Conservation (phyloP, 1,140 invertebrate species). For the Proctacanthus coquilletti region DNA sequence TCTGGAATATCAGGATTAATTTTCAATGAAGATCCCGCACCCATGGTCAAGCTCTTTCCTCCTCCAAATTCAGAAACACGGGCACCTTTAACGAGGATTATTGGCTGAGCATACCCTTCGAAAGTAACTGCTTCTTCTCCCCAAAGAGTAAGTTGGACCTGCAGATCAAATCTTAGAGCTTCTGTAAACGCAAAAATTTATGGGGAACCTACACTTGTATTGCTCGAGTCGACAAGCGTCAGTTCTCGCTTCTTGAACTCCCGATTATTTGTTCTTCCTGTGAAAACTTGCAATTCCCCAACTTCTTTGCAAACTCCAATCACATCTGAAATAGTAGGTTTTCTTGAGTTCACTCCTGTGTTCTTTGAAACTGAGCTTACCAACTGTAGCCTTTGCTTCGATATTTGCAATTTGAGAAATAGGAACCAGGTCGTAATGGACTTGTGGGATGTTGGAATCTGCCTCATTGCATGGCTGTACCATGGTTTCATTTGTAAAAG, state of each 20-base stretch:
- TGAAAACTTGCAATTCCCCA: conserved; percentile 55
- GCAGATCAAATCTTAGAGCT: conserved; percentile 3
- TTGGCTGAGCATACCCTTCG: conserved; percentile 53
- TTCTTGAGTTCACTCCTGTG: background rate
- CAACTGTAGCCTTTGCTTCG: conserved; percentile 49
- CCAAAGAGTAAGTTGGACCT: conserved; percentile 60
- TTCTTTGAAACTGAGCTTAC: conserved; percentile 29
- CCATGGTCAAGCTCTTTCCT: conserved; percentile 39
- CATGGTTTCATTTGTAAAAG: conserved; percentile 65
- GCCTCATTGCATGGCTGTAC: conserved; percentile 54
- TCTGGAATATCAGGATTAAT: conserved; percentile 82
- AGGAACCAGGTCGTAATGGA: conserved; percentile 70
- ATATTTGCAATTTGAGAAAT: conserved; percentile 59
- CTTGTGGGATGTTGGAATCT: conserved; percentile 49
- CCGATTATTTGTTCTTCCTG: conserved; percentile 53
- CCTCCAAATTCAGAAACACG: conserved; percentile 57
- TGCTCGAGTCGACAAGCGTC: conserved; percentile 70
- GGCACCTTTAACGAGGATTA: conserved; percentile 69
- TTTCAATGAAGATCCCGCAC: conserved; percentile 44
- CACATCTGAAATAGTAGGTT: conserved; percentile 50
- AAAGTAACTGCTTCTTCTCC: conserved; percentile 72
- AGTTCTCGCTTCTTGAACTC: conserved; percentile 85
- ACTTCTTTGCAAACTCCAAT: conserved; percentile 74
- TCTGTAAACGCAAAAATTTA: conserved; percentile 1
- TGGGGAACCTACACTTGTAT: conserved; percentile 51